Base-by-base conservation (phyloP, 2,797 vertebrate species). In the Balearica regulorum region DNA sequence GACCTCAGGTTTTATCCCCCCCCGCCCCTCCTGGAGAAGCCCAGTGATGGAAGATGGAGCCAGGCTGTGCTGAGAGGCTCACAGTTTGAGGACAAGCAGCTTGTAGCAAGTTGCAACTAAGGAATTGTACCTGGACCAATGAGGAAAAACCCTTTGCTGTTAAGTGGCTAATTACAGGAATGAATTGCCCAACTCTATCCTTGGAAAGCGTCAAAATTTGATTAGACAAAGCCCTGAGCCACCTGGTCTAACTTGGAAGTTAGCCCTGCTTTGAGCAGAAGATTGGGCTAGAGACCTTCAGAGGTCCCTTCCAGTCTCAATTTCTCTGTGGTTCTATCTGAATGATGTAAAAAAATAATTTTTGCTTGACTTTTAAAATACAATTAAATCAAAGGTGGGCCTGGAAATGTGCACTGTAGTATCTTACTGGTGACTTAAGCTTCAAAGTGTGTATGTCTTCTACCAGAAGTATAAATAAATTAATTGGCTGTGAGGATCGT, bases 1-100 rank as follows among this genome's bases (percentile, higher is more conserved):
- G 14, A 71, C 57, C 20, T 75, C 0, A 0, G 2, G 13, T 31
- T 14, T 8, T 44, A 17, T 11, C 43, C 28, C 22, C 21, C 13
- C 26, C 26, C 10, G 5, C 10, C n/a, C 43, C 43, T 15, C 41
- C 24, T 77, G 51, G 16, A 69, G 60, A 41, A 86, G 26, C 26
- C 60, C 39, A 58, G 4, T 26, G 48, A 14, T 64, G n/a, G 17
- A 18, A 37, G 54, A 37, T 60, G 58, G 26, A 60, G 54, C 53
- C 61, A 39, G 66, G 35, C 83, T 51, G 26, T 48, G 33, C 73
- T 8, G 28, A 2, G 60, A 81, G 37, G 29, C 16, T 61, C 60
- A 14, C 39, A 17, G 28, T 58, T 7, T 5, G 72, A 69, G 33
- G 58, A 83, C 3, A 3, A 54, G 39, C 76, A 79, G 54, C 46